Evolutionary conservation across 2,888 invertebrate genomes (phyloP), one percentile per base, ranked within the genome.

Genomic region (Polymixis flavicincta): DNA sequence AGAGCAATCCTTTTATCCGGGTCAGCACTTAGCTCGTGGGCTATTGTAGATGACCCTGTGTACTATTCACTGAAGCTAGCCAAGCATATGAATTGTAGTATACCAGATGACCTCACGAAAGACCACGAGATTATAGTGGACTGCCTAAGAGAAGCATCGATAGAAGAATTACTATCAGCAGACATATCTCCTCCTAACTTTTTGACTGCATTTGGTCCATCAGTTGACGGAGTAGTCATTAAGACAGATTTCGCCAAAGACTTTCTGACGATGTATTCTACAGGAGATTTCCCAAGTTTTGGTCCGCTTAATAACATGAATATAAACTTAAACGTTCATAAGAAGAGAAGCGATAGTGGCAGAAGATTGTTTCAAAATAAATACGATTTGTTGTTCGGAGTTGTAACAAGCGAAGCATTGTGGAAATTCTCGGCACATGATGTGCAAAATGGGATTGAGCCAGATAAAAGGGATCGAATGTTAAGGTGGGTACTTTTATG

Each of bases 191-290:
- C 98, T 17, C 98, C 98, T 6, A 98, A 98, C 75, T 98, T 98
- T 93, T 95, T 98, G 72, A 98, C 98, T 84, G 98, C 98, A 0
- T 99, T 99, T 91, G 99, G 99, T 13, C 99, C 99, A 22, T 98
- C 99, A 87, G 98, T 99, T 71, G 99, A 99, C 92, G 99, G 99
- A 71, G 99, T 99, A 84, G 99, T 99, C 80, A 99, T 99, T 90
- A 98, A 98, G 93, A 97, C 98, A 22, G 98, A 98, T 93, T 98
- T 98, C 90, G 98, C 98, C 71, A 98, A 98, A 93, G 98, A 98
- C 88, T 97, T 98, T 74, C 95, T 98, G 55, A 98, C 98, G 2
- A 97, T 97, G 92, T 97, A 98, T 89, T 97, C 97, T 28, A 97
- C 97, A 0, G 97, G 97, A 75, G 97, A 97, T 85, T 96, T 97